Percentiles rank a stretch among this genome's conserved stretches.
Evolutionary conservation across 1,140 invertebrate genomes (phyloP).

Genomic region (Drosophila eugracilis): DNA sequence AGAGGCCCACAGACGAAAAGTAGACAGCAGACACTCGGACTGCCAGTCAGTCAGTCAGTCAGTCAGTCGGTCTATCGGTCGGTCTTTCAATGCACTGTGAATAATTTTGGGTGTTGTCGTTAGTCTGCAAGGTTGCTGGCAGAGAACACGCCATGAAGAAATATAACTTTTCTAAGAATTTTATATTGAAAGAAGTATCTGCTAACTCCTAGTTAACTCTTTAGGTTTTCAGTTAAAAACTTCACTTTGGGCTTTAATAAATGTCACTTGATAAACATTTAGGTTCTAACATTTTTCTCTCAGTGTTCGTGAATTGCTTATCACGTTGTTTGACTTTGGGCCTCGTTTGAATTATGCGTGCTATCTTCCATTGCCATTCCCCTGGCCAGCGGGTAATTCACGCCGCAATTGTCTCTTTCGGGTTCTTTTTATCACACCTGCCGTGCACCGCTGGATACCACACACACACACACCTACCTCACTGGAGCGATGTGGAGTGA

Average conservation of each 20-base stretch:
- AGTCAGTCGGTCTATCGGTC: conserved; percentile 28
- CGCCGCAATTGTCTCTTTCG: conserved; percentile 54
- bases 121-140: no score
- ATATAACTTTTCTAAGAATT: no score
- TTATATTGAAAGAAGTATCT: no score
- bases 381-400: conserved; percentile 29
- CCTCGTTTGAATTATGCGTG: conserved; percentile 68
- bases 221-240: no score
- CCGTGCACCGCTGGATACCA: conserved; percentile 64
- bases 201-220: no score
- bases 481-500: conserved; percentile 18
- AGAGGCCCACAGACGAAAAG: conserved; percentile 35
- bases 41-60: conserved; percentile 31
- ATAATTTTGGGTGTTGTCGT: background rate
- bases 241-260: no score
- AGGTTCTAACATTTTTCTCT: no score
- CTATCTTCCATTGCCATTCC: conserved; percentile 65
- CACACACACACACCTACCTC: conserved; percentile 24
- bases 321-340: conserved; percentile 76
- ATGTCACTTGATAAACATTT: no score
- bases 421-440: conserved; percentile 73
- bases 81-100: conserved; percentile 11
- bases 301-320: conserved; percentile 67
- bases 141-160: no score
- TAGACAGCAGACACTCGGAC: conserved; percentile 33